Base-by-base conservation (phyloP, 2,888 invertebrate genomes). In the Phlogophora meticulosa region DNA sequence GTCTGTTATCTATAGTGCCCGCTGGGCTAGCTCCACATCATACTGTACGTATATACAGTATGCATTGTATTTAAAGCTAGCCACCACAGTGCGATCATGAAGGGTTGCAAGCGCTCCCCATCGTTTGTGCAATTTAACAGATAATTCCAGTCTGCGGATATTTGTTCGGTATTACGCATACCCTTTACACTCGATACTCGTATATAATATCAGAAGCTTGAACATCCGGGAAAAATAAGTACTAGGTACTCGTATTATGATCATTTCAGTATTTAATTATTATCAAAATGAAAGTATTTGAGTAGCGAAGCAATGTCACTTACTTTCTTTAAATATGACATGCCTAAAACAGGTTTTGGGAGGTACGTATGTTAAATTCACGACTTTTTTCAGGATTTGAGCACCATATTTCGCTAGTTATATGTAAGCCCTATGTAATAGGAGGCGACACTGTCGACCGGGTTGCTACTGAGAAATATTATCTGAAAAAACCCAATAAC, bases 1-100 rank as follows among this genome's bases (percentile, higher is more conserved):
- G 67, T 67, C 51, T 60, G 72, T 45, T 76, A 68, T 68, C 75
- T 77, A 77, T 76, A 72, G 76, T 56, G 55, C 76, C 77, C 77
- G 61, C 56, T 56, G 68, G 61, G 55, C 62, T 56, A 45, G 46
- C 38, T 46, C 13, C 45, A n/a, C 38, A 40, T 32, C 24, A n/a
- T 13, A 34, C 22, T 11, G 20, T 24, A 59, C 11, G 24, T 53
- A 59, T 11, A 59, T 43, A 67, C 32, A 43, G 40, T 48, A 45
- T 22, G 55, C 51, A 48, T 76, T 77, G 78, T 76, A 67, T 76
- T 72, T 62, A 62, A 52, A 63, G 62, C 62, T 72, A 67, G 67
- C 72, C 59, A 69, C 53, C 77, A 78, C 57, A 58, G 63, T 32
- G 58, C 40, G 61, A 64, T 64, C 72, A 53, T 55, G 76, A 76